Evolutionary conservation across 1,140 invertebrate species (phyloP), one percentile per base, ranked within the genome.

Genomic region (Lasioglossum albipes): DNA sequence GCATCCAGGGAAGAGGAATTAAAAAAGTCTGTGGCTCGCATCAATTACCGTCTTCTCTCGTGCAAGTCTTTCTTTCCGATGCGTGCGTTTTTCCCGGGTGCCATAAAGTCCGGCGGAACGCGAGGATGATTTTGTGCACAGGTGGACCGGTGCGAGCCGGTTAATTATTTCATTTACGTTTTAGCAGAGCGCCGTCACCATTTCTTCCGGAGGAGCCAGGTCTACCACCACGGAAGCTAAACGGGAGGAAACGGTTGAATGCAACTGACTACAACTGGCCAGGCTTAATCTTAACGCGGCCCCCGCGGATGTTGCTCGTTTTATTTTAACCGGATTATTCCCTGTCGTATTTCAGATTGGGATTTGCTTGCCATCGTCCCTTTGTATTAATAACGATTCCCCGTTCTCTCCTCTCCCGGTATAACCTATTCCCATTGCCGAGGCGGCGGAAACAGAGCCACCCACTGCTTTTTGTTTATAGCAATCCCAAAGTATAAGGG

Each of bases 321-420:
- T 90, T 87, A 89, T 89, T 90, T 90, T 82, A 85, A 82, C 84
- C 79, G 90, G 90, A 90, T 91, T 91, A 91, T 89, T 90, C 80
- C 87, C 88, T 85, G 89, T 89, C 89, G 90, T 91, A 91, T 91
- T 91, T 91, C 87, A 91, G 87, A 91, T 91, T 86, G 90, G 91
- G 91, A 91, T 91, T 91, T 91, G 88, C 84, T 83, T 85, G 87
- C 86, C 87, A 85, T 88, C 88, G 81, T 84, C 83, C 88, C 84
- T 88, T 90, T 89, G 87, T 88, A 89, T 89, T 90, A 89, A 90
- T 91, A 91, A 90, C 87, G 88, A 88, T 67, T 75, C 76, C 72
- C 72, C 70, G 54, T 68, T 69, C 70, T 73, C 62, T 49, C 57
- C 54, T 31, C 45, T 41, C 36, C 42, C 49, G 54, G 59, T 20